These are phyloP conservation scores for Epirrhoe alternata DNA, from an alignment of 2,888 invertebrate genomes.

Conservation along the genomic window DNA sequence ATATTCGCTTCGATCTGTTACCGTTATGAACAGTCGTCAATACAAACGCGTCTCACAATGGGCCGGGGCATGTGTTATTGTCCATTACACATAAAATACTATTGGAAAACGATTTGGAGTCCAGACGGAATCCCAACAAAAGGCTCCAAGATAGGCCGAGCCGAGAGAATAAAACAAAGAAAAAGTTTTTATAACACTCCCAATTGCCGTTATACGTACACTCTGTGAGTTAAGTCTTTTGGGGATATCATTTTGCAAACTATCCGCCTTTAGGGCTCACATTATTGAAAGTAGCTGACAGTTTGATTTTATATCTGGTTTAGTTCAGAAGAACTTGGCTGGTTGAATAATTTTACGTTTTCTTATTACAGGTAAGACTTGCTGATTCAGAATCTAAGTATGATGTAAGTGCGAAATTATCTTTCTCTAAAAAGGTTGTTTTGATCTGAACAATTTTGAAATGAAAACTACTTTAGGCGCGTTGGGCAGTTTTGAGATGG, in stretches of 20 bases:
- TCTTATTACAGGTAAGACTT: conserved; percentile 2
- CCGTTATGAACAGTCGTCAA: conserved; percentile 49
- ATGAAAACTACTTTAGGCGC: too few species aligned
- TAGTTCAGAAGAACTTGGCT: not conserved
- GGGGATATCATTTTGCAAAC: conserved; percentile 40
- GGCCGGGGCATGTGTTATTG: conserved; percentile 70
- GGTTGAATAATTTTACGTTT: not conserved
- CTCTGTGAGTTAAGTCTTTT: conserved; percentile 44
- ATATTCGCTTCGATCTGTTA: conserved; percentile 43
- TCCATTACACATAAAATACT: conserved; percentile 76
- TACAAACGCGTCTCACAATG: conserved; percentile 53
- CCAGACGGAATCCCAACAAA: conserved; percentile 61
- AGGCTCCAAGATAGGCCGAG: conserved; percentile 46
- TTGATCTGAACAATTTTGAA: too few species aligned
- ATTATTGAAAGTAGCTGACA: conserved; percentile 22
- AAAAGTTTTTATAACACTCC: conserved; percentile 72
- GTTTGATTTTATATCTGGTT: conserved; percentile 8
- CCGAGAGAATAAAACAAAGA: conserved; percentile 71
- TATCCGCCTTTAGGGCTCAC: conserved; percentile 29
- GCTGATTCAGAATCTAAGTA: not conserved
- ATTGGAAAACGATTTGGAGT: conserved; percentile 79
- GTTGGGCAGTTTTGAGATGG: too few species aligned
- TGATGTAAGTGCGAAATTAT: not conserved
- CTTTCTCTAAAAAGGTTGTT: too few species aligned
- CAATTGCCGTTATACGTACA: conserved; percentile 59